A percentile compares a stretch with the other conserved stretches of the same genome.
Conservation (phyloP, 2,797 vertebrate genomes). For the Sternarchorhynchus goeldii region DNA sequence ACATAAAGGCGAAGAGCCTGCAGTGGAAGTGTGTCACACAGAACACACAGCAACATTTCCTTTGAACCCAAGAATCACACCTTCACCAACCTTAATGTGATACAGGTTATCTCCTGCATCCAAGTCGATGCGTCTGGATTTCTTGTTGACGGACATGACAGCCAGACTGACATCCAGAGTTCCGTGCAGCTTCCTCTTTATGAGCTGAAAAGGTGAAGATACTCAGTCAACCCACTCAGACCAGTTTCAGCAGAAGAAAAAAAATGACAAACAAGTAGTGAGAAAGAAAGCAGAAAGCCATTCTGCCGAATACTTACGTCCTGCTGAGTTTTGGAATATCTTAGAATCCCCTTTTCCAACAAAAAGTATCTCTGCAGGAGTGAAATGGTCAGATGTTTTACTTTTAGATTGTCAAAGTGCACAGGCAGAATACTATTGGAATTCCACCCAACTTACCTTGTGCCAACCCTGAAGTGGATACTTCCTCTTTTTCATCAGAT, state of each 20-base stretch:
- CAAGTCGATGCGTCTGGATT: conserved; percentile 87
- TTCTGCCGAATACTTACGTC: conserved; percentile 78
- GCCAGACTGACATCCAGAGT: conserved; percentile 86
- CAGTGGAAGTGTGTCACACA: too few relatives aligned
- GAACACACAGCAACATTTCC: too few relatives aligned
- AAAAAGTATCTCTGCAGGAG: conserved; percentile 84
- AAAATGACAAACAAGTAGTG: neutral
- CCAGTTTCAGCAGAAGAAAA: too few relatives aligned
- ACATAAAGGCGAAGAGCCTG: too few relatives aligned
- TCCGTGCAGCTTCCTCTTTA: conserved; percentile 86
- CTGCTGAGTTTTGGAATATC: conserved; percentile 84
- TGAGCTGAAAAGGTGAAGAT: conserved; percentile 67
- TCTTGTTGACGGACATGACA: conserved; percentile 92
- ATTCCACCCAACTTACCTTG: conserved; percentile 74
- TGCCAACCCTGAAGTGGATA: conserved; percentile 96
- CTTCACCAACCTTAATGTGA: conserved; percentile 78
- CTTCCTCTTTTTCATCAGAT: conserved; percentile 91
- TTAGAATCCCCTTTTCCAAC: conserved; percentile 85
- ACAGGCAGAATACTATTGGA: too few relatives aligned
- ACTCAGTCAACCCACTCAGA: neutral
- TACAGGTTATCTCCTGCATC: conserved; percentile 90
- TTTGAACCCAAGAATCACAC: conserved; percentile 33
- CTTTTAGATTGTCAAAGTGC: neutral
- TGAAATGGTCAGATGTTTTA: neutral
- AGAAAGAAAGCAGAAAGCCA: too few relatives aligned